phyloP scores from a whole-genome alignment of 2,888 invertebrate genomes.

The Mechanitis mazaeus region DNA sequence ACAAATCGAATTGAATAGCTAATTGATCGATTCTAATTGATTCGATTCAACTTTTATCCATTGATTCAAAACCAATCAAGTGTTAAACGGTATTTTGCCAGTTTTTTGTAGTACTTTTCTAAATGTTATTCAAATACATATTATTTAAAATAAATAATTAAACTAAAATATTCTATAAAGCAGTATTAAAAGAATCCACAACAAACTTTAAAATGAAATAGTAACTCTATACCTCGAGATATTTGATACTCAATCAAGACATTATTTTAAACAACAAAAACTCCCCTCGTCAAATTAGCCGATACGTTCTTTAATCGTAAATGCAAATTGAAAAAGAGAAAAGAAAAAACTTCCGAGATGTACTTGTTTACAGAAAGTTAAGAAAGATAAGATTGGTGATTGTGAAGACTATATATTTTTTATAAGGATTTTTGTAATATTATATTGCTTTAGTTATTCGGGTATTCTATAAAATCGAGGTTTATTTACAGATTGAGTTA shows the following conservation, averaged over 20 bases:
- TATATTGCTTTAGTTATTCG: constrained; percentile 2
- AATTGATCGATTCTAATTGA: neutral
- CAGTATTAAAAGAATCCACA: neutral
- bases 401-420: constrained; percentile 12
- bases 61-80: neutral
- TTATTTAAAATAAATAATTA: no score
- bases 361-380: constrained; percentile 15
- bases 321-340: constrained; percentile 47
- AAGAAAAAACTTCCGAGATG: constrained; percentile 31
- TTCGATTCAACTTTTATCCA: neutral
- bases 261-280: constrained; percentile 21
- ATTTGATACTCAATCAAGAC: constrained; percentile 3
- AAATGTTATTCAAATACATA: no score
- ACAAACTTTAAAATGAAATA: constrained; percentile 2
- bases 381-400: constrained; percentile 9
- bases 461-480: neutral
- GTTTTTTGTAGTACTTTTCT: no score
- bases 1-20: neutral
- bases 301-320: constrained; percentile 40
- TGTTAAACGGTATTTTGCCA: no score
- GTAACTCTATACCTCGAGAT: neutral
- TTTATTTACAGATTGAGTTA: no score
- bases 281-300: constrained; percentile 41
- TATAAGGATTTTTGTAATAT: constrained; percentile 8
- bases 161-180: no score